These are phyloP conservation scores for Phallusia fumigata DNA, from an alignment of 23 tunicate genomes.

Conservation along the genomic window DNA sequence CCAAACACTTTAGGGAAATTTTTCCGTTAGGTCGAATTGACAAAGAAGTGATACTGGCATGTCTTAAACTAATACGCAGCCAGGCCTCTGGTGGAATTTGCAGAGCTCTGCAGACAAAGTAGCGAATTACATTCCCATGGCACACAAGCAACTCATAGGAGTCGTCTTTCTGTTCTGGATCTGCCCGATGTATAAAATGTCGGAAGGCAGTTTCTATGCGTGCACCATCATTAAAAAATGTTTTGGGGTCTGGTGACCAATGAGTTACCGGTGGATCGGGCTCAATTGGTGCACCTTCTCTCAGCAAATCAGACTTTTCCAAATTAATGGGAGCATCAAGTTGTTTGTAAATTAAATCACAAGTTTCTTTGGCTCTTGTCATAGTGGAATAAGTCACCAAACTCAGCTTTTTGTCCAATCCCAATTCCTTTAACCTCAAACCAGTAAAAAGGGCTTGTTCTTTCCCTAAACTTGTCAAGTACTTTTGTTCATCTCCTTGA, in stretches of 20 bases:
- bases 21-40: slow-evolving; percentile 71
- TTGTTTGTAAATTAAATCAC: slow-evolving; percentile 55
- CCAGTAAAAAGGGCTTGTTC: slow-evolving; percentile 82
- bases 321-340: slow-evolving; percentile 16
- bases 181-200: slow-evolving; percentile 71
- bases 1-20: slow-evolving; percentile 61
- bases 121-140: slow-evolving; percentile 97
- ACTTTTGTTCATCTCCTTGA: slow-evolving; percentile 38
- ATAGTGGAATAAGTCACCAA: slow-evolving; percentile 55
- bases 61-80: slow-evolving; percentile 77
- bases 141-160: slow-evolving; percentile 75
- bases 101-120: slow-evolving; percentile 77
- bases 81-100: slow-evolving; percentile 94
- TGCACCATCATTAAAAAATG: slow-evolving; percentile 69
- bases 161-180: slow-evolving; percentile 55
- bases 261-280: slow-evolving; percentile 56
- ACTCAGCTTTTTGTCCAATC: slow-evolving; percentile 37
- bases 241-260: slow-evolving; percentile 53
- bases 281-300: slow-evolving; percentile 87
- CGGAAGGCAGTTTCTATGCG: slow-evolving; percentile 92
- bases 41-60: slow-evolving; percentile 78
- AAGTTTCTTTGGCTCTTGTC: slow-evolving; percentile 82
- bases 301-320: slow-evolving; percentile 49
- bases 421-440: slow-evolving; percentile 52
- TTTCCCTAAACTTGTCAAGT: slow-evolving; percentile 63